Evolutionary conservation across 2,797 vertebrate species (phyloP), one percentile per base, ranked within the genome.

Genomic region (Alauda arvensis): DNA sequence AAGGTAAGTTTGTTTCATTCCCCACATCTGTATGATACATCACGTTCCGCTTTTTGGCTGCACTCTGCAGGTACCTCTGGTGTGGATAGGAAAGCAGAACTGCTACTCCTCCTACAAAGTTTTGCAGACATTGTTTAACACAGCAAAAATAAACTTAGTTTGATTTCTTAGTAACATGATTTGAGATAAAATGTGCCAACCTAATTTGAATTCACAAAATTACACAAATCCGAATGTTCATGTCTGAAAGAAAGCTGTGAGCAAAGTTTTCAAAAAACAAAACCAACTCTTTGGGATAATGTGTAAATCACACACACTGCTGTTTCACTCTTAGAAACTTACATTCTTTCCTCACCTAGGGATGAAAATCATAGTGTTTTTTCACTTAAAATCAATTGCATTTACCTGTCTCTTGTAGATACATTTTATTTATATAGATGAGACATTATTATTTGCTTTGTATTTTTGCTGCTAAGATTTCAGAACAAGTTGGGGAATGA

Each of bases 1-100:
- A 99, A 99, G 98, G 99, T 99, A 97, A 97, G 69, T 72, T 46
- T 51, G 43, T 62, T 85, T 71, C 28, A 45, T 65, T 71, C 28
- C 21, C 13, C 4, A 6, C 1, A 3, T 24, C 45, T 59, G 26
- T 43, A 12, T 15, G 33, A 48, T 43, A 4, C 2, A 19, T 28
- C 39, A 4, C 6, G 6, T 12, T 74, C 20, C 66, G 52, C 62
- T 51, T 80, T 57, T 43, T 11, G 4, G 18, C 18, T 29, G 15
- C 24, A 18, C 26, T 9, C 4, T 52, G 23, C 31, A 25, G 13
- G 7, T 63, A 29, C 19, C 17, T 42, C 37, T 28, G 26, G 37
- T 31, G 17, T n/a, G 37, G 6, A 0, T 24, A 14, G 43, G 33
- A 34, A 46, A 43, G 55, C 49, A 18, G 3, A 78, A 29, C 34